Conservation (phyloP, 53 echinoderm and acorn worm species). For the Patiria pectinifera region DNA sequence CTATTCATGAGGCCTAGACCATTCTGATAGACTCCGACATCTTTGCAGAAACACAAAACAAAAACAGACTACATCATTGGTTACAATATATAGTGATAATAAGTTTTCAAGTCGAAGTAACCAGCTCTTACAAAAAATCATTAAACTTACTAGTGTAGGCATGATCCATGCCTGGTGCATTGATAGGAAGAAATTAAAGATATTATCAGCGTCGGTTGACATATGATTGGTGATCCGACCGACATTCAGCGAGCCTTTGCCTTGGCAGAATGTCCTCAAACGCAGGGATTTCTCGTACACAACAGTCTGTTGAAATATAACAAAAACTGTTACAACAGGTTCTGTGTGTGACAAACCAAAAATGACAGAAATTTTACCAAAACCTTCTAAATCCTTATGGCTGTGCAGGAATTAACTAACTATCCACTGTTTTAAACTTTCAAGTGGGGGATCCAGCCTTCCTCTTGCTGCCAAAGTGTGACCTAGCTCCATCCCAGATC, state of each 20-base stretch:
- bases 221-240: conserved; percentile 73
- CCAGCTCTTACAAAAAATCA: not conserved
- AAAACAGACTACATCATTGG: too few relatives aligned
- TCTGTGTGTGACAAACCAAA: too few relatives aligned
- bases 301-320: conserved; percentile 49
- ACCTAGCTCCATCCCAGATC: too few relatives aligned
- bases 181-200: conserved; percentile 44
- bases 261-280: conserved; percentile 46
- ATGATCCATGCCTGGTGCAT: conserved; percentile 67
- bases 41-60: too few relatives aligned
- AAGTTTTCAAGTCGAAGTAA: not conserved
- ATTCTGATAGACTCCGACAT: too few relatives aligned
- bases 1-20: too few relatives aligned
- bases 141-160: conserved; percentile 49
- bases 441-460: too few relatives aligned
- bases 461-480: too few relatives aligned
- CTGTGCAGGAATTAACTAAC: too few relatives aligned
- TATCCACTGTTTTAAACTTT: too few relatives aligned
- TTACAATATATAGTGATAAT: not conserved
- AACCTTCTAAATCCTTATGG: too few relatives aligned
- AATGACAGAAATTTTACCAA: too few relatives aligned
- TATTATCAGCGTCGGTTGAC: conserved; percentile 61
- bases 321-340: not conserved
- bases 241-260: conserved; percentile 55
- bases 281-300: conserved; percentile 77